These are phyloP conservation scores for Elgonia sp. DNA, from an alignment of 2,888 invertebrate genomes.

Conservation along the genomic window DNA sequence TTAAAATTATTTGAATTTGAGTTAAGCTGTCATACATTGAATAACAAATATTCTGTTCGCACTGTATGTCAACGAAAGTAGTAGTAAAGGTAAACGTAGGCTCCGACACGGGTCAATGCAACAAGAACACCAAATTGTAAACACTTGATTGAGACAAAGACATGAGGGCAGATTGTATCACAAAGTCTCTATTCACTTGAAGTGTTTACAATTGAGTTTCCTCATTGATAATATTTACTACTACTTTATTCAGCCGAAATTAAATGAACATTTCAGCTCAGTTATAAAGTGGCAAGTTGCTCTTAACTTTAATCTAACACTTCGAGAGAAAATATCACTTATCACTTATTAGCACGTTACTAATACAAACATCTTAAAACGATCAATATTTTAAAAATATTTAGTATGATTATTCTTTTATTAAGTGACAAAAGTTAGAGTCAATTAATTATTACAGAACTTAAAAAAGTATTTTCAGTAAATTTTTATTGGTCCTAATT, in stretches of 20 bases:
- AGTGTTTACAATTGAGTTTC: slow-evolving; percentile 39
- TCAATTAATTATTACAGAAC: too few species aligned
- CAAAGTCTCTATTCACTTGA: slow-evolving; percentile 29
- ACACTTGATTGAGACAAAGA: slow-evolving; percentile 56
- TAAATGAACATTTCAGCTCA: neutral
- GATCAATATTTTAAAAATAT: too few species aligned
- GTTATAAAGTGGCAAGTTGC: too few species aligned
- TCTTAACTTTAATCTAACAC: too few species aligned
- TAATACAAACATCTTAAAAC: too few species aligned
- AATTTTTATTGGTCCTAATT: too few species aligned
- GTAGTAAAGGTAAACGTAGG: slow-evolving; percentile 40
- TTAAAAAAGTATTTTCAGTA: too few species aligned
- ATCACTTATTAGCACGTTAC: too few species aligned
- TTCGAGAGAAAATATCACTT: neutral
- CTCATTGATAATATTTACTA: slow-evolving; percentile 23
- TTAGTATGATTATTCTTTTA: too few species aligned
- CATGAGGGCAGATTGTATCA: slow-evolving; percentile 34
- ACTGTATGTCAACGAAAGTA: slow-evolving; percentile 37
- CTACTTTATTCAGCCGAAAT: neutral
- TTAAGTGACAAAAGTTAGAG: too few species aligned
- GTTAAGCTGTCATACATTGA: neutral
- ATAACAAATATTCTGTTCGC: slow-evolving; percentile 26
- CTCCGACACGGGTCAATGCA: slow-evolving; percentile 36
- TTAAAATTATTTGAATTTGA: neutral
- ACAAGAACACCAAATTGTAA: slow-evolving; percentile 38